phyloP scores from a whole-genome alignment of 2,888 invertebrate species.

The Napeogenes inachia region DNA sequence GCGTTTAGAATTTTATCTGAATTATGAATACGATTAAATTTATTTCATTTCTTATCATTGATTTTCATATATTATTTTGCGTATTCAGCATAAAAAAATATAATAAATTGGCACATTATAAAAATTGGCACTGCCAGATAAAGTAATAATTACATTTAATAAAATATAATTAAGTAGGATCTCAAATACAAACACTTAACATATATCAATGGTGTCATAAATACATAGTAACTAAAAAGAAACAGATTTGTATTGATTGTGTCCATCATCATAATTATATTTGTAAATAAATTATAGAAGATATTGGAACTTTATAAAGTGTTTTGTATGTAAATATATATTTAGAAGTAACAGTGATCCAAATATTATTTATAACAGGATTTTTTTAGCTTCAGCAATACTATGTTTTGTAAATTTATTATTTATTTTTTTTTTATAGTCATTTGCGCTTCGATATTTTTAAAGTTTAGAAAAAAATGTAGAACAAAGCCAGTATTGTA shows the following conservation, averaged over 20 bases:
- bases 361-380: neutral
- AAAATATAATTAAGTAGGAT: constrained; percentile 10
- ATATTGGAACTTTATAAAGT: too few species aligned
- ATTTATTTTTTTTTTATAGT: neutral
- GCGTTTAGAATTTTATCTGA: constrained; percentile 18
- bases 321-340: too few species aligned
- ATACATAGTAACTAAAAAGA: too few species aligned
- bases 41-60: constrained; percentile 14
- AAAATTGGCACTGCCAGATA: constrained; percentile 52
- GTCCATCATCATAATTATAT: too few species aligned
- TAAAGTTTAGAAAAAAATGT: constrained; percentile 15
- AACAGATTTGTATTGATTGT: too few species aligned
- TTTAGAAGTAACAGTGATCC: too few species aligned
- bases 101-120: constrained; percentile 14
- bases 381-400: neutral
- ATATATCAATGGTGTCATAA: too few species aligned
- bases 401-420: neutral
- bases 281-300: too few species aligned
- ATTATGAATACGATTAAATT: constrained; percentile 24
- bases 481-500: constrained; percentile 49
- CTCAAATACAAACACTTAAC: constrained; percentile 4
- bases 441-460: constrained; percentile 2
- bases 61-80: constrained; percentile 9
- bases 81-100: neutral
- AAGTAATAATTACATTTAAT: constrained; percentile 32